phyloP scores from a whole-genome alignment of 2,113 vertebrate species.

The Ctenodactylus gundi region DNA sequence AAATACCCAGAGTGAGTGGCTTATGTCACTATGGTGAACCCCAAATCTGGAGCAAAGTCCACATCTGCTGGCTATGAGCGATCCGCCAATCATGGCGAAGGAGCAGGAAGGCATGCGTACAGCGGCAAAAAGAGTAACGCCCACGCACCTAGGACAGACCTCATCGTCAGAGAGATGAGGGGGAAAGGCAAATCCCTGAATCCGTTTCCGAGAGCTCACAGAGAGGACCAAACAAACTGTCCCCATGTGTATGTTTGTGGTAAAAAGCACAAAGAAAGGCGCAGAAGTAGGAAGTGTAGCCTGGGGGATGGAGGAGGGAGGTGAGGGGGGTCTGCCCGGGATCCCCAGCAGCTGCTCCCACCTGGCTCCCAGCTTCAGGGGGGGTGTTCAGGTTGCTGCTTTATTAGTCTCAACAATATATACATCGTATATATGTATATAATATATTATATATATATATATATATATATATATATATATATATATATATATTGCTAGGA shows the following conservation, averaged over 20 bases:
- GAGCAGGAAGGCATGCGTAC: not conserved
- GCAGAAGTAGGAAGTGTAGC: not conserved
- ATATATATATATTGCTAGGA: not conserved
- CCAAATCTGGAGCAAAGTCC: not conserved
- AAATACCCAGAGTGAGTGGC: not conserved
- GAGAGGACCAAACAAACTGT: not conserved
- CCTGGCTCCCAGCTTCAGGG: not conserved
- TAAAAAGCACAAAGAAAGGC: not conserved
- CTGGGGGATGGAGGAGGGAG: not conserved
- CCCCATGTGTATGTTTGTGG: not conserved
- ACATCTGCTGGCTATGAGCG: fast-evolving
- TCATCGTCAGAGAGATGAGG: fast-evolving
- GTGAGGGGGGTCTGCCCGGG: not conserved
- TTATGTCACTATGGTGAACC: not conserved
- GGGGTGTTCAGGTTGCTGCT: not conserved
- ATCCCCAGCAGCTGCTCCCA: not conserved
- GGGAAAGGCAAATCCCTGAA: not conserved
- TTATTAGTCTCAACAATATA: constrained; percentile 15
- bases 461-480: not conserved
- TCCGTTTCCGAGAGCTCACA: not conserved
- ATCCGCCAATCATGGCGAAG: not conserved
- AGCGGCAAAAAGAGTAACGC: not conserved
- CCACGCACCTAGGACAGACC: not conserved
- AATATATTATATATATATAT: too few relatives aligned
- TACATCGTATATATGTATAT: not conserved